Evolutionary conservation across 2,888 invertebrate genomes (phyloP).

Genomic region (Luperina testacea): DNA sequence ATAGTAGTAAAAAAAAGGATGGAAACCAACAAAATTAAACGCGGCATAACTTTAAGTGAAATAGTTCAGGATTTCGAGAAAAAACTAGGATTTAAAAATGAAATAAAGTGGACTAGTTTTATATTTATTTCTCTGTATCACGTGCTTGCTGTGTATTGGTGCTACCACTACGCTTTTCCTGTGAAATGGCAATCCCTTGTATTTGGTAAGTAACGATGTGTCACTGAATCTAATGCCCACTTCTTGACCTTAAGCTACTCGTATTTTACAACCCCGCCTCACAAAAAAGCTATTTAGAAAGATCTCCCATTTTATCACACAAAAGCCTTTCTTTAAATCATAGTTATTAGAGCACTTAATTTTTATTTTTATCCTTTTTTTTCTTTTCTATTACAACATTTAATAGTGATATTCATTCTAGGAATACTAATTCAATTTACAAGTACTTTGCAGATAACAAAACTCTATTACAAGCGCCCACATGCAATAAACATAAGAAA

Average conservation of each 20-base stretch:
- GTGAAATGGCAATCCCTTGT: slow-evolving; percentile 85
- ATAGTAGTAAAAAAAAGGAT: slow-evolving; percentile 29
- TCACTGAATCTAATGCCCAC: neutral
- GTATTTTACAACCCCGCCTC: neutral
- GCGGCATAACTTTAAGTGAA: slow-evolving; percentile 73
- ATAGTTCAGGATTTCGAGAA: slow-evolving; percentile 80
- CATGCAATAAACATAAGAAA: neutral
- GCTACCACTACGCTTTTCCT: slow-evolving; percentile 82
- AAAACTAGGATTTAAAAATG: slow-evolving; percentile 83
- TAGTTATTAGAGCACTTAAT: slow-evolving; percentile 25
- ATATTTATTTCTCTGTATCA: slow-evolving; percentile 82
- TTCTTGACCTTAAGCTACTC: slow-evolving; percentile 18
- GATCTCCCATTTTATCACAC: slow-evolving; percentile 28
- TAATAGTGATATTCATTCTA: neutral
- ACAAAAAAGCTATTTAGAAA: slow-evolving; percentile 37
- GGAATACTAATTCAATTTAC: slow-evolving; percentile 17
- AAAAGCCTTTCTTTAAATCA: slow-evolving; percentile 40
- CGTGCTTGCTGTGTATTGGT: slow-evolving; percentile 83
- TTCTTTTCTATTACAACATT: slow-evolving; percentile 5
- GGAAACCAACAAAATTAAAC: slow-evolving; percentile 66
- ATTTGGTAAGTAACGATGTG: slow-evolving; percentile 76
- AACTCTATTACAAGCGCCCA: neutral
- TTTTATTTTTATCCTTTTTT: slow-evolving; percentile 3
- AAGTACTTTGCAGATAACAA: neutral
- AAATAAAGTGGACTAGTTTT: slow-evolving; percentile 84